phyloP scores from a whole-genome alignment of 2,888 invertebrate species.

The Pristionchus exspectatus region DNA sequence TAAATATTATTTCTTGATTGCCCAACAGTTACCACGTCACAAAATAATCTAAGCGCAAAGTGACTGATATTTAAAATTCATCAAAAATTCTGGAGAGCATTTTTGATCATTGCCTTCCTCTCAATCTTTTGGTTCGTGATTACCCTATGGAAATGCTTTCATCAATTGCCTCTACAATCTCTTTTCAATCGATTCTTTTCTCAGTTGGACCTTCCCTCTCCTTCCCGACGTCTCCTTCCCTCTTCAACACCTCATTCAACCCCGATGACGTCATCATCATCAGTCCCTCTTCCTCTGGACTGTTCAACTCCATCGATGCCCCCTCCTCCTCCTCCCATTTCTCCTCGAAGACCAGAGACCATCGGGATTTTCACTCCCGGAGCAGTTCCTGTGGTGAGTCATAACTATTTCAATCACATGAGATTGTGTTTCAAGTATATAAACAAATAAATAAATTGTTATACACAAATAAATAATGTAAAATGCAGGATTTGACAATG shows the following conservation, averaged over 20 bases:
- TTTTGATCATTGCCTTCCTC: neutral
- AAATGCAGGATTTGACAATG: constrained; percentile 45
- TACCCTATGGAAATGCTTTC: neutral
- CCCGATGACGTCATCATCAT: constrained; percentile 36
- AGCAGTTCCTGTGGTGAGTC: constrained; percentile 10
- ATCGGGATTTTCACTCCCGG: constrained; percentile 3
- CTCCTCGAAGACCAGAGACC: neutral
- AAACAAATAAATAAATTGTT: neutral
- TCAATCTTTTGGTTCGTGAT: neutral
- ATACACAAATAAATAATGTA: neutral
- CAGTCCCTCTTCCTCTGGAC: neutral
- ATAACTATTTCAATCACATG: neutral
- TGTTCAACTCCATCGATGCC: neutral
- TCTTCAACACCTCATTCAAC: neutral
- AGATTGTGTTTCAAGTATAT: too few relatives aligned
- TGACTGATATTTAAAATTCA: neutral
- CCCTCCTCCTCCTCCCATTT: constrained; percentile 31
- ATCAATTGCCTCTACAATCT: neutral
- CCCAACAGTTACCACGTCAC: neutral
- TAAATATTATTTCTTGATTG: neutral
- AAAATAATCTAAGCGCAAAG: neutral
- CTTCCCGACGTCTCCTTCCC: constrained; percentile 2
- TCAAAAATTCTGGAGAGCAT: neutral
- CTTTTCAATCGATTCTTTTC: constrained; percentile 18
- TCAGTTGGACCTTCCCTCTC: constrained; percentile 38